phyloP scores from a whole-genome alignment of 1,140 invertebrate species.

The Orchesella cincta region DNA sequence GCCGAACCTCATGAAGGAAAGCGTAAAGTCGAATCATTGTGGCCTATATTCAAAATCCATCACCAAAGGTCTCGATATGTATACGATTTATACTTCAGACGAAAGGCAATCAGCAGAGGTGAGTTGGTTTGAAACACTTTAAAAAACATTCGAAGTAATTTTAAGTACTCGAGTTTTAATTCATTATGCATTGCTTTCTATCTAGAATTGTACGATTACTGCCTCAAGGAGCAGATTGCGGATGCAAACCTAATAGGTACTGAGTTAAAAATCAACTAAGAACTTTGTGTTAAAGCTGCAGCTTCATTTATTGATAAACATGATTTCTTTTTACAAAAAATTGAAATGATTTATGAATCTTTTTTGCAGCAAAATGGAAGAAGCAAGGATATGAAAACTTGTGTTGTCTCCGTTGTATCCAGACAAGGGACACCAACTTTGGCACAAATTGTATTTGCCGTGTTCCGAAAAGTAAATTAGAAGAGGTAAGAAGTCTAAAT shows the following conservation, averaged over 20 bases:
- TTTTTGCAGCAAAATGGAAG: conserved; percentile 89
- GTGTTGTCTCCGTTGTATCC: conserved; percentile 98
- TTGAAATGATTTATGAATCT: background rate
- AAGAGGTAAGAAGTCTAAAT: conserved; percentile 69
- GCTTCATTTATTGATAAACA: background rate
- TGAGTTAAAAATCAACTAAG: background rate
- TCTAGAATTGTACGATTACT: conserved; percentile 95
- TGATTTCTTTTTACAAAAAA: background rate
- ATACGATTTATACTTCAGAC: conserved; percentile 92
- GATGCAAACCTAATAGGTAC: conserved; percentile 85
- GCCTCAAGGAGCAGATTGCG: conserved; percentile 94
- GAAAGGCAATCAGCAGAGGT: conserved; percentile 93
- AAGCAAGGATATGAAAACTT: conserved; percentile 99
- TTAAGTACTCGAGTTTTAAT: background rate
- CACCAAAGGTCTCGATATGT: conserved; percentile 98
- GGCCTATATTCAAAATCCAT: conserved; percentile 99
- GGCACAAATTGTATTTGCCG: conserved; percentile 99
- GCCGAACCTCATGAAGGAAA: conserved; percentile 99
- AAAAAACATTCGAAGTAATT: background rate
- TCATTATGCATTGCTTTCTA: conserved; percentile 50
- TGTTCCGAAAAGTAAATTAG: conserved; percentile 96
- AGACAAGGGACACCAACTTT: conserved; percentile 98
- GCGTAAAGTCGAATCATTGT: conserved; percentile 94
- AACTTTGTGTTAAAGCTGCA: background rate
- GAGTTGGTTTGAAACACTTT: conserved; percentile 33